These are phyloP conservation scores for Semaprochilodus insignis DNA, from an alignment of 2,797 vertebrate species.

Conservation along the genomic window DNA sequence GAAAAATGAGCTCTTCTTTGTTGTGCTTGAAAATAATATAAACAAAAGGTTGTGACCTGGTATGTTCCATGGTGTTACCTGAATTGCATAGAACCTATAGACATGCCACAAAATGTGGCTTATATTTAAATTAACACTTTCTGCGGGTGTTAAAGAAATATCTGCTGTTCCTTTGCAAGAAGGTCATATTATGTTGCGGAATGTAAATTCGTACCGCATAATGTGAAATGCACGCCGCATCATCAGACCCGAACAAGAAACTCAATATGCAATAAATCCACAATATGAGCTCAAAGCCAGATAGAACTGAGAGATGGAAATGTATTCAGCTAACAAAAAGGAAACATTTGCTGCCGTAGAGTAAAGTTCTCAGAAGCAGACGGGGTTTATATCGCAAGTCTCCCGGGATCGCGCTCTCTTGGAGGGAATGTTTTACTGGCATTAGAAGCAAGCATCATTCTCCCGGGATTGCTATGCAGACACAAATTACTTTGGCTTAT, in stretches of 20 bases:
- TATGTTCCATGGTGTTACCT: neutral
- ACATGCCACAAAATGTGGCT: conserved; percentile 1
- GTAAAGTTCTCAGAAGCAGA: conserved; percentile 65
- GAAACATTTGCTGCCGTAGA: conserved; percentile 66
- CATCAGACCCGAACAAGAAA: conserved; percentile 39
- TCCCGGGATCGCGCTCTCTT: conserved; percentile 68
- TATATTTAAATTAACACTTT: neutral
- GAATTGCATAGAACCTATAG: neutral
- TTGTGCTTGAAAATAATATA: neutral
- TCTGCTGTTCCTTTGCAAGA: conserved; percentile 9
- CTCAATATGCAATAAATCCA: conserved; percentile 45
- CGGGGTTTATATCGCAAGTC: conserved; percentile 70
- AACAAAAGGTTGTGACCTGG: neutral
- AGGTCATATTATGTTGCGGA: conserved; percentile 33
- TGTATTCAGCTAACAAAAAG: conserved; percentile 57
- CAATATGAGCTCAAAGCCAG: conserved; percentile 40
- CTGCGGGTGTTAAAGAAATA: conserved; percentile 31
- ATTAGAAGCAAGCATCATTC: conserved; percentile 68
- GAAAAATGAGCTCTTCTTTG: neutral
- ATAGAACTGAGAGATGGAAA: conserved; percentile 56
- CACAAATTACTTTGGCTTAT: conserved; percentile 76
- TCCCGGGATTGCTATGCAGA: conserved; percentile 70
- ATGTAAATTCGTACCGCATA: conserved; percentile 36
- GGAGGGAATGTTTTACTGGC: conserved; percentile 77
- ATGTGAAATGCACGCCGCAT: conserved; percentile 40